Percentiles rank a stretch among this genome's conserved stretches.
phyloP scores from a whole-genome alignment of 2,113 vertebrate genomes.

The Amblyornis subalaris region DNA sequence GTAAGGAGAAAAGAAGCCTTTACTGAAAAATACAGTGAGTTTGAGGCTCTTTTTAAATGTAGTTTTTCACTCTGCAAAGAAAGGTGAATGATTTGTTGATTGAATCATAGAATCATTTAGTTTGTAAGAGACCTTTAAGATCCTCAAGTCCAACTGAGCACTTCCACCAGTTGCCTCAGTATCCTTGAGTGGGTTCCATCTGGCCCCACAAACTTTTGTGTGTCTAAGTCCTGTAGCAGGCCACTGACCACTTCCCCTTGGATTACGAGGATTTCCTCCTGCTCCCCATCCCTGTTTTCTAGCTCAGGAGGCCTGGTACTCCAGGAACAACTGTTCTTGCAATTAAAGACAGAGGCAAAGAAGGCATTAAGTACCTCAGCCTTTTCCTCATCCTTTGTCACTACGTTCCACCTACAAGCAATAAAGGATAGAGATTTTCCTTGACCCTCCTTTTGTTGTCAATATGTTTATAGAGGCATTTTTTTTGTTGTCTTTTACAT shows the following conservation, averaged over 20 bases:
- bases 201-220: not conserved
- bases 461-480: not conserved
- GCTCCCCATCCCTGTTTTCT: not conserved
- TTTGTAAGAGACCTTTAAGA: not conserved
- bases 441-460: not conserved
- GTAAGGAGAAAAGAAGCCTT: not conserved
- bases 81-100: not conserved
- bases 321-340: not conserved
- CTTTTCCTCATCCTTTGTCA: not conserved
- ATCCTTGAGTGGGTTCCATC: too few species aligned
- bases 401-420: not conserved
- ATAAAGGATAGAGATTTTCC: not conserved
- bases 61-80: not conserved
- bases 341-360: not conserved
- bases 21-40: not conserved
- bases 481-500: not conserved
- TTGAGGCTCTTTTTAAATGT: not conserved
- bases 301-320: not conserved
- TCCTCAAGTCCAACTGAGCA: accelerated
- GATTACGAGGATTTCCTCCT: not conserved
- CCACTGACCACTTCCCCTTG: not conserved
- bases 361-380: not conserved
- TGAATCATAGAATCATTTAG: not conserved
- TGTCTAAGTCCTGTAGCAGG: not conserved
- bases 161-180: not conserved